Evolutionary conservation across 35 echinoderm and acorn worm genomes (phyloP).

Genomic region (Eucidaris tribuloides): DNA sequence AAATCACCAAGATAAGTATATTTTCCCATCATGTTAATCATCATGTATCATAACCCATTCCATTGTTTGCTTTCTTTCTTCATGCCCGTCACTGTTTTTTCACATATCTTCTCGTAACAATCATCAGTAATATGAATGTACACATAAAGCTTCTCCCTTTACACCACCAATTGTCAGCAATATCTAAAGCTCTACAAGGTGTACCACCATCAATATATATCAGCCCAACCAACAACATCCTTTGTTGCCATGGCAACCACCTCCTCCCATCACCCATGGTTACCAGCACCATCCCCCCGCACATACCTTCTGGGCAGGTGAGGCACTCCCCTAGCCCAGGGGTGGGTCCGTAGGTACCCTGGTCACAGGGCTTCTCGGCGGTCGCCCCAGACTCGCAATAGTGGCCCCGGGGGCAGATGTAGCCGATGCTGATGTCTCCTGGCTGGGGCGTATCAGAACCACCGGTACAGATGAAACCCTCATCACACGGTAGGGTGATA

Average conservation of each 20-base stretch:
- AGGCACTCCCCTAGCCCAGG: slow-evolving; percentile 60
- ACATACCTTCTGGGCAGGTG: slow-evolving; percentile 73
- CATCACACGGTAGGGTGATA: slow-evolving; percentile 68
- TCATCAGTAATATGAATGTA: too few relatives aligned
- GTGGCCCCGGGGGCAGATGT: slow-evolving; percentile 89
- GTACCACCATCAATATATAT: too few relatives aligned
- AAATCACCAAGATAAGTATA: too few relatives aligned
- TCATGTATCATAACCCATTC: too few relatives aligned
- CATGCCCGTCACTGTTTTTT: too few relatives aligned
- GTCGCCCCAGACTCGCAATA: slow-evolving; percentile 73
- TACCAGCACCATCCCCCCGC: not conserved
- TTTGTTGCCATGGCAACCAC: not conserved
- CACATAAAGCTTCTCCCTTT: too few relatives aligned
- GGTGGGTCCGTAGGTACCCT: slow-evolving; percentile 84
- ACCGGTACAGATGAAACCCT: slow-evolving; percentile 82
- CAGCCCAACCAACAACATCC: too few relatives aligned
- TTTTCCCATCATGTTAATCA: too few relatives aligned
- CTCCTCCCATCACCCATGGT: not conserved
- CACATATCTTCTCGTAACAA: too few relatives aligned
- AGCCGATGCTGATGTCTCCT: slow-evolving; percentile 61
- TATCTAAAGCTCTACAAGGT: too few relatives aligned
- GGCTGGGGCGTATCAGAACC: slow-evolving; percentile 82
- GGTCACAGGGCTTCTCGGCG: slow-evolving; percentile 61
- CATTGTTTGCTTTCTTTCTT: too few relatives aligned
- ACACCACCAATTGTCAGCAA: too few relatives aligned